Conservation (phyloP, 2,113 vertebrate genomes). For the Microcebus lehilahytsara region DNA sequence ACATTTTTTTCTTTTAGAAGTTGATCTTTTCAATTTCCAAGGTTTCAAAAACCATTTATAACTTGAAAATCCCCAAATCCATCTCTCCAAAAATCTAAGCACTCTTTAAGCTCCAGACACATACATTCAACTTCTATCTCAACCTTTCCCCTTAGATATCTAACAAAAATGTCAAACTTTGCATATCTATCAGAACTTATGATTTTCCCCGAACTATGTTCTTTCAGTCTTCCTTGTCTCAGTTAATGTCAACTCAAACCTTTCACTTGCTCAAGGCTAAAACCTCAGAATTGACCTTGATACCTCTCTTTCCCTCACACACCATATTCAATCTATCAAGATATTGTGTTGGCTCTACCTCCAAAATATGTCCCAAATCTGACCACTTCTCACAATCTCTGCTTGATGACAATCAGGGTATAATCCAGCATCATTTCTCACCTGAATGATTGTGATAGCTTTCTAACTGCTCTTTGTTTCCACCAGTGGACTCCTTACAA, state of each 20-base stretch:
- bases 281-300: not conserved
- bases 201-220: not conserved
- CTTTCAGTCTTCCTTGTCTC: not conserved
- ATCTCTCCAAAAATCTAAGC: not conserved
- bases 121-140: not conserved
- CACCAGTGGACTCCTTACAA: not conserved
- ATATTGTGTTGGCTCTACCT: not conserved
- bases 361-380: not conserved
- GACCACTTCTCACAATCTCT: not conserved
- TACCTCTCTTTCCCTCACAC: not conserved
- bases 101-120: not conserved
- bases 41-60: not conserved
- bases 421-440: not conserved
- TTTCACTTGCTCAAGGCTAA: not conserved
- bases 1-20: not conserved
- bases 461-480: not conserved
- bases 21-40: not conserved
- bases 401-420: not conserved
- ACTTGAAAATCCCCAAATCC: not conserved
- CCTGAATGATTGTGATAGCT: not conserved
- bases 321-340: not conserved
- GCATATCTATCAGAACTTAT: not conserved
- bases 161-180: not conserved
- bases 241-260: not conserved
- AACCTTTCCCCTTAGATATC: not conserved